phyloP scores from a whole-genome alignment of 2,797 vertebrate genomes.

The Pantherophis alleghaniensis region DNA sequence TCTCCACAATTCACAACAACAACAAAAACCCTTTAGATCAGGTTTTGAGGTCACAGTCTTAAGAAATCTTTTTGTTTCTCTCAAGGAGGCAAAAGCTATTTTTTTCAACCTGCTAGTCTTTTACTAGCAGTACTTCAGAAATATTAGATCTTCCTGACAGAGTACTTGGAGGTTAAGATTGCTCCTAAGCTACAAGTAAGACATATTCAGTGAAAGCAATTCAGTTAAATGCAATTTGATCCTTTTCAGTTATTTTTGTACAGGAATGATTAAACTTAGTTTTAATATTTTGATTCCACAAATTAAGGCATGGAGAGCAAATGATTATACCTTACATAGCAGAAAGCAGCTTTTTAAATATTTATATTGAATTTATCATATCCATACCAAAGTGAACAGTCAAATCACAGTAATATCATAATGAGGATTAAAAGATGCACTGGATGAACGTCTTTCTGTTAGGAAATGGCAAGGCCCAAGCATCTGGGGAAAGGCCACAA shows the following conservation, averaged over 20 bases:
- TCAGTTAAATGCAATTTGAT: not conserved
- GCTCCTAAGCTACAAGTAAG: not conserved
- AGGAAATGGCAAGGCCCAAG: not conserved
- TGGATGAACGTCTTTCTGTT: not conserved
- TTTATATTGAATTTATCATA: too few species aligned
- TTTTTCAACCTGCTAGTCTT: not conserved
- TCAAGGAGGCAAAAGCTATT: not conserved
- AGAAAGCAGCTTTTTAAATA: not conserved
- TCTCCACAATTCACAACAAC: not conserved
- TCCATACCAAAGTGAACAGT: not conserved
- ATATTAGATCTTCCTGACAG: not conserved
- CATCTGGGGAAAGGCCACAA: not conserved
- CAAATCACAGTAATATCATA: not conserved
- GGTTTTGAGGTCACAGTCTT: not conserved
- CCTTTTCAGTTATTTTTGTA: not conserved
- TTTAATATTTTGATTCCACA: not conserved
- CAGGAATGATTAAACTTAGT: not conserved
- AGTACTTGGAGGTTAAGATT: not conserved
- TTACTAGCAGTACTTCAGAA: not conserved
- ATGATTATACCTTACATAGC: not conserved
- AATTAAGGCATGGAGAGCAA: not conserved
- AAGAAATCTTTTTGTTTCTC: not conserved
- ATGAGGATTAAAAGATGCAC: not conserved
- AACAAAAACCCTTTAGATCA: not conserved
- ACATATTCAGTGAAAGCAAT: not conserved